A percentile compares a stretch with the other conserved stretches of the same genome.
Conservation (phyloP, 2,797 vertebrate species). For the Scleropages formosus region DNA sequence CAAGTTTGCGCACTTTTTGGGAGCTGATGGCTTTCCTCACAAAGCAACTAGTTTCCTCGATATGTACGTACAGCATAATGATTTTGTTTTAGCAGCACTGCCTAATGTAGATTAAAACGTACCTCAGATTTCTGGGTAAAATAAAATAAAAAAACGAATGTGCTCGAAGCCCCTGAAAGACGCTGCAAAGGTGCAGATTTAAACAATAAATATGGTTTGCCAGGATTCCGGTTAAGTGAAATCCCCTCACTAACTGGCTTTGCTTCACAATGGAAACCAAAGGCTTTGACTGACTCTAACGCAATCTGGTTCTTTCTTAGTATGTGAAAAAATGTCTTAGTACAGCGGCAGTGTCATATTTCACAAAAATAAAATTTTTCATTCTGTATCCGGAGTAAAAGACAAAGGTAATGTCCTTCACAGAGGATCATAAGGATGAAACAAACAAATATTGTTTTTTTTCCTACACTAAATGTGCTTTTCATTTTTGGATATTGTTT, state of each 20-base stretch:
- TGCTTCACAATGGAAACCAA: not conserved
- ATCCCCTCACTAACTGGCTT: not conserved
- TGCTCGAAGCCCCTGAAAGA: no score
- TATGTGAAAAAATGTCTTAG: not conserved
- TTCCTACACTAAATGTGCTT: constrained; percentile 12
- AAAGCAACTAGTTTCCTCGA: no score
- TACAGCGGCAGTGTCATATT: constrained; percentile 1
- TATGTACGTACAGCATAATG: no score
- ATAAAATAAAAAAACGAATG: no score
- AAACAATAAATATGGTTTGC: not conserved
- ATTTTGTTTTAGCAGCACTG: no score
- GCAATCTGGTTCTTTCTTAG: not conserved
- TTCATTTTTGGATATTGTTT: constrained; percentile 15
- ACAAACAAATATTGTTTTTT: not conserved
- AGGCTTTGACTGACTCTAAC: not conserved
- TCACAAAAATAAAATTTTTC: not conserved
- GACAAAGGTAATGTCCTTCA: not conserved
- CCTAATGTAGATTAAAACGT: no score
- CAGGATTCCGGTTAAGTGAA: no score
- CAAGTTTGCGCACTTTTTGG: constrained; percentile 8
- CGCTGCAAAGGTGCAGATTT: no score
- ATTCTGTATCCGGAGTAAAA: not conserved
- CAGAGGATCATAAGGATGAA: not conserved
- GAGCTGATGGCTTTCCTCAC: not conserved
- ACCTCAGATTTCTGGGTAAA: no score